Percentiles rank a stretch among this genome's conserved stretches.
Evolutionary conservation across 2,797 vertebrate species (phyloP).

Genomic region (Fundulus diaphanus): DNA sequence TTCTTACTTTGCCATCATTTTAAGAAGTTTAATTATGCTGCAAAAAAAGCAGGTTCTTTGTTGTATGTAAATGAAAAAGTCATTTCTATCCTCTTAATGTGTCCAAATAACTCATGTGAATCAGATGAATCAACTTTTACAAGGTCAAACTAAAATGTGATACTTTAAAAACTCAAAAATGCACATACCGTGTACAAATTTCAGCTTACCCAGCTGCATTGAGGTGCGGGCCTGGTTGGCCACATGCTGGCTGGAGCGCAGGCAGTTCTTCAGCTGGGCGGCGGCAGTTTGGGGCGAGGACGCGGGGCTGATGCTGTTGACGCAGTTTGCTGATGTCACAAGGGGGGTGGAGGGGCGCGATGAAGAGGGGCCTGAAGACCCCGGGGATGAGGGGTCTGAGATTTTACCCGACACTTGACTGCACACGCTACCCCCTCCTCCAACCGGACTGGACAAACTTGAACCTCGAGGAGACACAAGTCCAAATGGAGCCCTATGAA

Average conservation of each 20-base stretch:
- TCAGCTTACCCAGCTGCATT: conserved; percentile 88
- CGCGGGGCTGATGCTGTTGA: conserved; percentile 56
- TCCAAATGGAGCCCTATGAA: conserved; percentile 88
- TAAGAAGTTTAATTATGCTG: conserved; percentile 10
- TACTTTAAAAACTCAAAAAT: conserved; percentile 16
- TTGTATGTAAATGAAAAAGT: conserved; percentile 7
- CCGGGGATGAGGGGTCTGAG: conserved; percentile 79
- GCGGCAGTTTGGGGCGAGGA: conserved; percentile 84
- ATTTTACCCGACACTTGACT: conserved; percentile 75
- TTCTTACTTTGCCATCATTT: conserved; percentile 5
- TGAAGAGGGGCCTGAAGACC: conserved; percentile 76
- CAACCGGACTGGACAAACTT: conserved; percentile 75
- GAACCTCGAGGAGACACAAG: conserved; percentile 83
- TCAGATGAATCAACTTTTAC: conserved; percentile 8
- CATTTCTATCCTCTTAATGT: conserved; percentile 1
- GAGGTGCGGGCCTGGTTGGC: conserved; percentile 83
- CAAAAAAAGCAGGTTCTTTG: conserved; percentile 10
- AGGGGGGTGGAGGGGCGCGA: conserved; percentile 86
- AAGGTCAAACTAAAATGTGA: conserved; percentile 11
- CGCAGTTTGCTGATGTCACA: conserved; percentile 66
- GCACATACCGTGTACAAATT: conserved; percentile 13
- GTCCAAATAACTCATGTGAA: conserved; percentile 4
- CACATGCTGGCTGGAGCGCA: conserved; percentile 84
- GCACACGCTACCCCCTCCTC: conserved; percentile 73
- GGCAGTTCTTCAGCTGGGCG: conserved; percentile 86